Evolutionary conservation across 2,113 vertebrate species (phyloP).

Genomic region (Dipodomys stephensi): DNA sequence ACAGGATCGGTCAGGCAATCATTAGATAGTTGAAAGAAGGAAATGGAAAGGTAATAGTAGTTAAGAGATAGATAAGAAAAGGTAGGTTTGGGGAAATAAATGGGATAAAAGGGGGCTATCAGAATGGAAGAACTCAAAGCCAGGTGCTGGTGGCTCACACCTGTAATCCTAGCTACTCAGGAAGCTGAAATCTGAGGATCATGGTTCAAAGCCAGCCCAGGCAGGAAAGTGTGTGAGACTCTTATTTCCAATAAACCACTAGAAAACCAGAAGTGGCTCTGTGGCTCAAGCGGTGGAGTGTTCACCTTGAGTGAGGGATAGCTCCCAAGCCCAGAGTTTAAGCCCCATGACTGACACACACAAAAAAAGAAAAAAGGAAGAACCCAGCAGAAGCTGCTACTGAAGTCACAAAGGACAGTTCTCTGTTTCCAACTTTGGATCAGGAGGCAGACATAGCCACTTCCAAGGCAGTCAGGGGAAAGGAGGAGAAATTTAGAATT

Average conservation of each 20-base stretch:
- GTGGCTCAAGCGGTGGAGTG: too few relatives aligned
- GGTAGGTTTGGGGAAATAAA: background rate
- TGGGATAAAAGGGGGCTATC: background rate
- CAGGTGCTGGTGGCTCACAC: too few relatives aligned
- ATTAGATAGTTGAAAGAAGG: background rate
- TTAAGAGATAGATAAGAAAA: background rate
- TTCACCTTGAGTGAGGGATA: too few relatives aligned
- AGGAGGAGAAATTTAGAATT: background rate
- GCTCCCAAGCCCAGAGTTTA: too few relatives aligned
- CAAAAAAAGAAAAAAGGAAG: too few relatives aligned
- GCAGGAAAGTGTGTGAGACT: too few relatives aligned
- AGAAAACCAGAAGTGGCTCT: too few relatives aligned
- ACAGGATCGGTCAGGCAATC: background rate
- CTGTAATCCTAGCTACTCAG: too few relatives aligned
- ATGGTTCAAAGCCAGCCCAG: too few relatives aligned
- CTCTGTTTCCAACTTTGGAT: background rate
- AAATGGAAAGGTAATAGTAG: background rate
- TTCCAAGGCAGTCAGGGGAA: background rate
- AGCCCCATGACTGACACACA: too few relatives aligned
- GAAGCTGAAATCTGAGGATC: too few relatives aligned
- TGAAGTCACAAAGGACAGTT: background rate
- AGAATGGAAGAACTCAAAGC: background rate
- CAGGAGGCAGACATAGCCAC: background rate
- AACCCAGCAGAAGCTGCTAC: background rate
- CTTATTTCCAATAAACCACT: too few relatives aligned